Evolutionary conservation across 2,888 invertebrate genomes (phyloP), one percentile per base, ranked within the genome.

Genomic region (Mythimna pallens): DNA sequence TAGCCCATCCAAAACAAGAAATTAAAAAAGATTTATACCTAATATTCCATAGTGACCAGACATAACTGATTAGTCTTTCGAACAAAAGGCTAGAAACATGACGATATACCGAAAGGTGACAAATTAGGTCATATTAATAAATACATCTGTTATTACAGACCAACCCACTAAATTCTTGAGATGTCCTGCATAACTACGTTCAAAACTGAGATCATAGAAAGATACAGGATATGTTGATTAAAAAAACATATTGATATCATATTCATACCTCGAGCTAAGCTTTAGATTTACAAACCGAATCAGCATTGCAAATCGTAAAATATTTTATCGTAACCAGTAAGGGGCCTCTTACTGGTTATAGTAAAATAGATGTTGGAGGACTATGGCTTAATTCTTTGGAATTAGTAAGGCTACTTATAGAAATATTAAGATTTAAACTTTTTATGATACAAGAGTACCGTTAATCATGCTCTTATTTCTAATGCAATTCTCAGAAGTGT

Each of bases 151-250:
- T 58, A 65, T 63, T 73, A 50, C 47, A 73, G 68, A 68, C 79
- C 69, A 79, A 52, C 65, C 79, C 65, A 78, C 58, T 54, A 47
- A 73, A 73, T 79, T 55, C 57, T 78, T 54, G 55, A 72, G n/a
- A 43, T 61, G 8, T 59, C 54, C 63, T 66, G 30, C 47, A 59
- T 59, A 58, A 1, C 30, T 40, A 17, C 0, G n/a, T 43, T 30
- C 61, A 57, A 36, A 25, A 54, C 36, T 47, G 2, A 22, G 62
- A 69, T n/a, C 47, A 50, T 25, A 50, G n/a, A 73, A 73, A 40
- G 7, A 54, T 47, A 2, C 8, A 9, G 34, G 34, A 77, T 8
- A 22, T 6, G 55, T 9, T 52, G n/a, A 52, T 22, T 22, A 10
- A n/a, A n/a, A n/a, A n/a, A n/a, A n/a, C n/a, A n/a, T n/a, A n/a